Evolutionary conservation across 2,113 vertebrate species (phyloP).

Genomic region (Phylloscopus whistleri): DNA sequence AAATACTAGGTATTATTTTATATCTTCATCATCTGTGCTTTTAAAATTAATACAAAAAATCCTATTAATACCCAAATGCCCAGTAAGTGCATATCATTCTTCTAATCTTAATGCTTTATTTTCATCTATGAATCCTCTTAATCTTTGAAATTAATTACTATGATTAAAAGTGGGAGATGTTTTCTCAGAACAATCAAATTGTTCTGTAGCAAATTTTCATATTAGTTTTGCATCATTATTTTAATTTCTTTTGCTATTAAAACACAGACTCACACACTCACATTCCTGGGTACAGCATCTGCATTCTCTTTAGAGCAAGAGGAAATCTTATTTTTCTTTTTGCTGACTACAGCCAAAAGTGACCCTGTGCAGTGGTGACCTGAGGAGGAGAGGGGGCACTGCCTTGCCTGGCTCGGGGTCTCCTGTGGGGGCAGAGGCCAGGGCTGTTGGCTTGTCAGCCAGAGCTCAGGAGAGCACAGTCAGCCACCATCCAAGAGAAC

Average conservation of each 20-base stretch:
- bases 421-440: not conserved
- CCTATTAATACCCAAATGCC: not conserved
- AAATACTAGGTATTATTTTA: slow-evolving; percentile 36
- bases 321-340: not conserved
- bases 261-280: not conserved
- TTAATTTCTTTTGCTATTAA: slow-evolving; percentile 25
- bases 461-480: not conserved
- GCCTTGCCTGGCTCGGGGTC: not conserved
- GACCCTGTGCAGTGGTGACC: not conserved
- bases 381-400: not conserved
- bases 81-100: slow-evolving; percentile 5
- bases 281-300: not conserved
- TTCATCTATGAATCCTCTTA: slow-evolving; percentile 45
- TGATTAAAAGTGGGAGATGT: slow-evolving; percentile 52
- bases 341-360: not conserved
- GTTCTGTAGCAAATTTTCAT: not conserved
- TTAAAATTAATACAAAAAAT: slow-evolving; percentile 20
- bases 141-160: slow-evolving; percentile 62
- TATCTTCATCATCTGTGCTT: slow-evolving; percentile 40
- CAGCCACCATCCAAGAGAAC: not conserved
- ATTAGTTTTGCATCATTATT: not conserved
- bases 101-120: slow-evolving; percentile 40
- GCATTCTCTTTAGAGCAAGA: not conserved
- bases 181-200: slow-evolving; percentile 61
- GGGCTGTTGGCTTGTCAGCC: not conserved